Base-by-base conservation (phyloP, 2,888 invertebrate genomes). In the Dynastes maya region DNA sequence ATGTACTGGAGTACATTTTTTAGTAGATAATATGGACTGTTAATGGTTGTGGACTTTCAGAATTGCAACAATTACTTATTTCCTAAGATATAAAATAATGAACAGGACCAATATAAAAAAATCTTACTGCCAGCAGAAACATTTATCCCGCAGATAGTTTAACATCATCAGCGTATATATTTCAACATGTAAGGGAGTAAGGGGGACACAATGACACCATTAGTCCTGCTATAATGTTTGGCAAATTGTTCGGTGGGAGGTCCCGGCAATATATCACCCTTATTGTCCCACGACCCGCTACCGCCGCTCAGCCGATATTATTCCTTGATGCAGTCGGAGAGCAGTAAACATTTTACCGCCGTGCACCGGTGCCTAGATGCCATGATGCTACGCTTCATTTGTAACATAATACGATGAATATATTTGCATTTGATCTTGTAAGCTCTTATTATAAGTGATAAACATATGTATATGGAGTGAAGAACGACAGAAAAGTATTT, bases 241-340 rank as follows among this genome's bases (percentile, higher is more conserved):
- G 88, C 88, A 88, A 88, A 88, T 88, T 88, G 88, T 88, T 86
- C 87, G 78, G 87, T 89, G 87, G 88, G 88, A 88, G 88, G 88
- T 88, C 87, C 88, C 77, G 80, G 81, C 84, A 85, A 86, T 88
- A 88, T 86, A 88, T 88, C 88, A 88, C 85, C 85, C 82, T 84
- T 86, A 86, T 87, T 87, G 87, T 87, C 87, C 86, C 86, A 85
- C 85, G 86, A 81, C 71, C 72, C 72, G 71, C 61, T 71, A 61
- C 77, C 63, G 70, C 71, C 68, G 77, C 70, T 71, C 72, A 58
- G 32, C 70, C 70, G 68, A 70, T 77, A 53, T 71, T 77, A 71
- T 71, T 71, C 77, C 77, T 72, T 58, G 58, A 72, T 72, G 58
- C 72, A 58, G 68, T 40, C 40, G 11, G 64, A 58, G n/a, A 71